Percentiles rank a stretch among this genome's conserved stretches.
Conservation (phyloP, 37 sponge, comb jelly and placozoan species). For the Cladorhizidae sp. region DNA sequence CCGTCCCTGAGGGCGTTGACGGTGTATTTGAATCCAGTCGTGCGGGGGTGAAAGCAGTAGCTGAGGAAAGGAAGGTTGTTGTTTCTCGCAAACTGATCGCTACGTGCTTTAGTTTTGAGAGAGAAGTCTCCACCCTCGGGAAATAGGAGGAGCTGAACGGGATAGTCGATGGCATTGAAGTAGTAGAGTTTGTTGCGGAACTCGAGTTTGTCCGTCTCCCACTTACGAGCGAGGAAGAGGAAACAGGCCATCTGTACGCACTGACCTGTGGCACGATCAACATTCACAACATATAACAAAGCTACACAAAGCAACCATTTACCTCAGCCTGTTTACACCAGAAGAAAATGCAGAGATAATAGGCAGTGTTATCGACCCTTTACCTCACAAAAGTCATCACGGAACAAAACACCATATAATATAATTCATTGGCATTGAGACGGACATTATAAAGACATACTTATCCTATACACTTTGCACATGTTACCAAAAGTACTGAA, state of each 20-base stretch:
- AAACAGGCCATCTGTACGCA: conserved; percentile 41
- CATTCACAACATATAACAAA: no score
- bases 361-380: no score
- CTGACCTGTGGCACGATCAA: no score
- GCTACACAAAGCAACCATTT: no score
- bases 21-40: conserved; percentile 69
- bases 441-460: no score
- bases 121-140: conserved; percentile 84
- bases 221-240: conserved; percentile 67
- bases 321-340: no score
- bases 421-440: no score
- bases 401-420: no score
- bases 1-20: conserved; percentile 55
- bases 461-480: no score
- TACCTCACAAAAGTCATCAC: no score
- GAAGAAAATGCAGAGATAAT: no score
- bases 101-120: conserved; percentile 36
- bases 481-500: no score
- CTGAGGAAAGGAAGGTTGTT: conserved; percentile 66
- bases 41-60: conserved; percentile 82
- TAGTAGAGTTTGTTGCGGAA: conserved; percentile 62
- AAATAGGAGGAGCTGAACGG: conserved; percentile 77
- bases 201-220: conserved; percentile 69
- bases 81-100: conserved; percentile 65
- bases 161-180: conserved; percentile 53